These are phyloP conservation scores for Cladopsammia gracilis DNA, from an alignment of 64 coral and sea anemone species.

Conservation along the genomic window DNA sequence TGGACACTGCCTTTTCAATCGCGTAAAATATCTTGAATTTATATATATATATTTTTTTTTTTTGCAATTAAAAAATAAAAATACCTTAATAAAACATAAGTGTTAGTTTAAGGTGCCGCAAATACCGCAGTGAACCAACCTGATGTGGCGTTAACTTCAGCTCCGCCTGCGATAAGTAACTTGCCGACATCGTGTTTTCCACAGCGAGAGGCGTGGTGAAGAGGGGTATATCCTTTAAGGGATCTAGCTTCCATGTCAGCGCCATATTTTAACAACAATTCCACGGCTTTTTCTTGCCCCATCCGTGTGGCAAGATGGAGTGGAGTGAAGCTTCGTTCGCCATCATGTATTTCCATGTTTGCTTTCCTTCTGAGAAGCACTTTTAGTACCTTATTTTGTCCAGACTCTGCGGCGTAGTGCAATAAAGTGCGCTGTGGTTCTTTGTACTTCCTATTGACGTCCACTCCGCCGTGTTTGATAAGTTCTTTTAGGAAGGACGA, in stretches of 20 bases:
- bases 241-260: constrained; percentile 24
- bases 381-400: constrained; percentile 3
- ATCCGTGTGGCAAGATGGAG: background rate
- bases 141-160: constrained; percentile 21
- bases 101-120: too few species aligned
- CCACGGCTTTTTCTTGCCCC: constrained; percentile 11
- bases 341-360: constrained; percentile 1
- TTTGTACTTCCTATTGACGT: constrained; percentile 28
- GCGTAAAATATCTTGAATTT: too few species aligned
- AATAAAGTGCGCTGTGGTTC: constrained; percentile 8
- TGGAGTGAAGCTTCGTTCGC: constrained; percentile 1
- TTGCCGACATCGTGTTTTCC: constrained; percentile 12
- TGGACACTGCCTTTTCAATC: too few species aligned
- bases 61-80: too few species aligned
- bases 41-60: too few species aligned
- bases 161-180: constrained; percentile 10
- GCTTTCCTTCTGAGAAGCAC: background rate
- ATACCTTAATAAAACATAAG: too few species aligned
- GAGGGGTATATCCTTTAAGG: background rate
- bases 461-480: constrained; percentile 69
- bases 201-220: constrained; percentile 31
- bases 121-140: background rate
- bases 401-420: constrained; percentile 11
- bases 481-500: constrained; percentile 57
- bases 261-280: constrained; percentile 32